phyloP scores from a whole-genome alignment of 2,888 invertebrate genomes.

The Beris chalybata region DNA sequence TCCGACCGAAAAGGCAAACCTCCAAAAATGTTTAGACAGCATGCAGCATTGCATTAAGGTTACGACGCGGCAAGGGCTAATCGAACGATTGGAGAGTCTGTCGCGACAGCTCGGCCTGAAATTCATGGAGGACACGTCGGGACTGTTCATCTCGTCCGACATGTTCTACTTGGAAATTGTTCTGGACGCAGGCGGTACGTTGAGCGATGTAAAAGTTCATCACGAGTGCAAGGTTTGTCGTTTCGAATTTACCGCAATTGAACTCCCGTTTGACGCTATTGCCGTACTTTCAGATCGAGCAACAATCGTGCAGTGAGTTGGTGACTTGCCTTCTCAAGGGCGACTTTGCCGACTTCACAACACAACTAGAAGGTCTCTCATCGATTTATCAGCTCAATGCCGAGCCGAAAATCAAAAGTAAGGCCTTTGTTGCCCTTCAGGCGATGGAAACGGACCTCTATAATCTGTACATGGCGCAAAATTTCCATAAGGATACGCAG shows the following conservation, averaged over 20 bases:
- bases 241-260: background rate
- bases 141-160: conserved; percentile 89
- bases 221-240: conserved; percentile 78
- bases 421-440: conserved; percentile 89
- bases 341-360: conserved; percentile 89
- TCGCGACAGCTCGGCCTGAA: conserved; percentile 89
- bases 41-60: conserved; percentile 94
- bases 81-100: conserved; percentile 88
- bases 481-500: conserved; percentile 67
- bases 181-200: conserved; percentile 78
- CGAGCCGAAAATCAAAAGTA: conserved; percentile 91
- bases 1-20: conserved; percentile 77
- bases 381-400: conserved; percentile 93
- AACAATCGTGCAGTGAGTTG: conserved; percentile 86
- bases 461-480: conserved; percentile 76
- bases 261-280: background rate
- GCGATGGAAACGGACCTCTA: conserved; percentile 88
- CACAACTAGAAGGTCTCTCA: conserved; percentile 87
- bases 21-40: conserved; percentile 89
- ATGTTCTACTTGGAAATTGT: conserved; percentile 95
- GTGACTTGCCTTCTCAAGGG: conserved; percentile 80
- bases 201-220: conserved; percentile 88
- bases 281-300: conserved; percentile 59
- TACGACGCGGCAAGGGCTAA: conserved; percentile 85
- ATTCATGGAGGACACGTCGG: conserved; percentile 81